phyloP scores from a whole-genome alignment of 2,888 invertebrate genomes.

The Diabrotica balteata region DNA sequence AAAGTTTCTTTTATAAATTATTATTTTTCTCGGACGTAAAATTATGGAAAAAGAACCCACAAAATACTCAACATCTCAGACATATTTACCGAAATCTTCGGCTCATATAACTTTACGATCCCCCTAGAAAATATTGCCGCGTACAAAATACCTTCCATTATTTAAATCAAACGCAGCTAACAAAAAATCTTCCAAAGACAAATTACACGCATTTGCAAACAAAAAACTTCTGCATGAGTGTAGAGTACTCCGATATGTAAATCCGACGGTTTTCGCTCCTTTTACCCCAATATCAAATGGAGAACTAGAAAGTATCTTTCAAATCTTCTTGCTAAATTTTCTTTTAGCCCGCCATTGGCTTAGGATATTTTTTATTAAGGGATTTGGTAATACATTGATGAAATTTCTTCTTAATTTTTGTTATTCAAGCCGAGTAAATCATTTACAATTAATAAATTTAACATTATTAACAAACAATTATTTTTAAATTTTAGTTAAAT shows the following conservation, averaged over 20 bases:
- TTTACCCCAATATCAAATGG: conserved; percentile 1
- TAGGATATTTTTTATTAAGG: not conserved
- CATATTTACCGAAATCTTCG: no score
- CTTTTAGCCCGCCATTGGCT: not conserved
- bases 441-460: no score
- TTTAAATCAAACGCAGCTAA: conserved; percentile 1
- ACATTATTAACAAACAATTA: no score
- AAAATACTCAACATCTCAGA: no score
- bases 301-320: conserved; percentile 8
- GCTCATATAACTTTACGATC: not conserved
- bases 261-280: conserved; percentile 4
- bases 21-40: no score
- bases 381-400: not conserved
- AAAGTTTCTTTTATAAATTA: no score
- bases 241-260: conserved; percentile 6
- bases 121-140: not conserved
- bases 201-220: conserved; percentile 4
- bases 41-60: no score
- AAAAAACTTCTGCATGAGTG: conserved; percentile 7
- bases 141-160: not conserved
- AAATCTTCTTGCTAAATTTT: not conserved
- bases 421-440: no score
- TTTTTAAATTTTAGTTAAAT: no score
- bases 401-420: no score
- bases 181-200: not conserved